A percentile compares a stretch with the other conserved stretches of the same genome.
phyloP scores from a whole-genome alignment of 2,888 invertebrate species.

The Tiliacea citrago region DNA sequence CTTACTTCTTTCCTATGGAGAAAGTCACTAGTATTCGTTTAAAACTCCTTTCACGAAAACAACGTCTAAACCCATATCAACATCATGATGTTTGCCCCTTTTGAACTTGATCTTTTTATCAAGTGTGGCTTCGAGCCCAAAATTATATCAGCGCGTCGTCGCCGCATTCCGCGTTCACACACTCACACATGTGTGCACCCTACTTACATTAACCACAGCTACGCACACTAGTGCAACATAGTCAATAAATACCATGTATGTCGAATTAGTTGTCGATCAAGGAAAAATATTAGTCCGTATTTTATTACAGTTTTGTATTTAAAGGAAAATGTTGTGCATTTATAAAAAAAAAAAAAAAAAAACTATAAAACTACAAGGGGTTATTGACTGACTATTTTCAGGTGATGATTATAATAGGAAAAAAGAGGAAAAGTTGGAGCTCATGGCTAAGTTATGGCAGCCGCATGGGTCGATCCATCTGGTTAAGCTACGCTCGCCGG shows the following conservation, averaged over 20 bases:
- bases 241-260: constrained; percentile 35
- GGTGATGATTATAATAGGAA: background rate
- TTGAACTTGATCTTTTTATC: constrained; percentile 90
- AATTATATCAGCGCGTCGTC: constrained; percentile 83
- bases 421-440: too few relatives aligned
- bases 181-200: constrained; percentile 69
- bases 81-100: constrained; percentile 79
- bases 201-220: constrained; percentile 34
- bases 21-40: constrained; percentile 14
- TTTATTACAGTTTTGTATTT: constrained; percentile 12
- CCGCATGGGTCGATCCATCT: too few relatives aligned
- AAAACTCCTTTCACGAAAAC: constrained; percentile 58
- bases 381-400: background rate
- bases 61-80: constrained; percentile 72
- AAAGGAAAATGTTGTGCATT: constrained; percentile 6
- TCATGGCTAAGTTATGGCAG: too few relatives aligned
- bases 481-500: too few relatives aligned
- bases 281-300: constrained; percentile 17
- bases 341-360: too few relatives aligned
- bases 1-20: background rate
- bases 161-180: constrained; percentile 83
- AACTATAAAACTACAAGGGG: background rate
- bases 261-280: constrained; percentile 39
- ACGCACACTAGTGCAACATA: constrained; percentile 52
- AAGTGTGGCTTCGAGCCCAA: constrained; percentile 80